Evolutionary conservation across 1,140 invertebrate genomes (phyloP), one percentile per base, ranked within the genome.

Genomic region (Acromyrmex heyeri): DNA sequence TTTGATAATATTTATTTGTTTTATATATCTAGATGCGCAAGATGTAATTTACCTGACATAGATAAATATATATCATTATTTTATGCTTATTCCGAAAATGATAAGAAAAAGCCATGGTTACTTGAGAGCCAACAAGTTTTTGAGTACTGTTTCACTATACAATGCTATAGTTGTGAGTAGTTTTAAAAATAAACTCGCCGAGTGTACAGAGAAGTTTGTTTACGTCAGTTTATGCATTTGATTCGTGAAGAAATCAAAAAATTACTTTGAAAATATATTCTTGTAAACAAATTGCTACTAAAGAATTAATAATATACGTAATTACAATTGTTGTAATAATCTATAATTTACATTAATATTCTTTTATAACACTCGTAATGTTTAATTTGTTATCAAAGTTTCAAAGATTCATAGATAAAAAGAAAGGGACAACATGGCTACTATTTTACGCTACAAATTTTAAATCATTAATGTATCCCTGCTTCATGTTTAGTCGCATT

Each of bases 181-280:
- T 69, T 48, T 14, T 16, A 24, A n/a, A 27, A 16, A 48, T 24
- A 24, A 69, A 69, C 21, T 48, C 38, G n/a, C 3, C 18, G 4
- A 38, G 65, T 14, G 38, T 69, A 24, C 57, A 44, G 57, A 69
- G 21, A 48, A 69, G n/a, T 69, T 38, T 34, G n/a, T 69, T 38
- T 34, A 34, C 6, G 6, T 34, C 6, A 24, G 3, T 62, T 34
- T n/a, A 21, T 3, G 10, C 8, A 44, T 34, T 67, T 1, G 4
- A 12, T 34, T 34, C 21, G 12, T 38, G 8, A 12, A 65, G n/a
- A 48, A 0, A 16, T 0, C 24, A 21, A 8, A 69, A 69, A 34
- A 34, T 34, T 34, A 34, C 6, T 34, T 34, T 34, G 5, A 24
- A 18, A 24, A 69, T 10, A 44, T 44, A 44, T 10, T 48, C 1